Base-by-base conservation (phyloP, 2,888 invertebrate species). In the Schizaphis graminum region DNA sequence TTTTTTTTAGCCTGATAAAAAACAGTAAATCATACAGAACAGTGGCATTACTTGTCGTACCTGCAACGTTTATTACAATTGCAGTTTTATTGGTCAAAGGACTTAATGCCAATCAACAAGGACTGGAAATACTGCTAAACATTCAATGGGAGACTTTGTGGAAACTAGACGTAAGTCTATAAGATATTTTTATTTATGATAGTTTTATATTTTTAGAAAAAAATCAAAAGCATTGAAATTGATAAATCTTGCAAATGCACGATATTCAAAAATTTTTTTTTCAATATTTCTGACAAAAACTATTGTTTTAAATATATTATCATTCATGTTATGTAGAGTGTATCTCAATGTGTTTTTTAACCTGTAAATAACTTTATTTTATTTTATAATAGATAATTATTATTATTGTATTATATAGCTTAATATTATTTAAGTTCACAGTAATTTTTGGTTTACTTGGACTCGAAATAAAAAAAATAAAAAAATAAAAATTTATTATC, bases 1-100 rank as follows among this genome's bases (percentile, higher is more conserved):
- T 35, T 67, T 85, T 85, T 95, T 95, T 28, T 95, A 95, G 95
- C 93, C 91, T 97, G 94, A 96, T 96, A 95, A 96, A 96, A 95
- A 96, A 96, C 44, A 96, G 96, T 94, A 96, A 96, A 95, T 96
- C 97, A 41, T 96, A 96, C 95, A 96, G 96, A 95, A 95, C 96
- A 85, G 95, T 96, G 3, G 95, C 96, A 26, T 96, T 96, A 77
- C 94, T 96, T 24, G 95, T 96, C 53, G 95, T 96, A 24, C 96
- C 96, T 3, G 94, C 96, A 3, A 95, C 96, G 28, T 95, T 96
- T 1, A 95, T 96, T 67, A 96, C 96, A 96, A 3, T 95, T 96
- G 86, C 96, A 95, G 96, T 96, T 89, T 94, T 95, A 35, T 91
- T 95, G 91, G 90, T 95, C 28, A 95, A 95, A 94, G 95, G 96